Percentiles rank a stretch among this genome's conserved stretches.
These are phyloP conservation scores for Cybosia mesomella DNA, from an alignment of 2,888 invertebrate species.

Conservation along the genomic window DNA sequence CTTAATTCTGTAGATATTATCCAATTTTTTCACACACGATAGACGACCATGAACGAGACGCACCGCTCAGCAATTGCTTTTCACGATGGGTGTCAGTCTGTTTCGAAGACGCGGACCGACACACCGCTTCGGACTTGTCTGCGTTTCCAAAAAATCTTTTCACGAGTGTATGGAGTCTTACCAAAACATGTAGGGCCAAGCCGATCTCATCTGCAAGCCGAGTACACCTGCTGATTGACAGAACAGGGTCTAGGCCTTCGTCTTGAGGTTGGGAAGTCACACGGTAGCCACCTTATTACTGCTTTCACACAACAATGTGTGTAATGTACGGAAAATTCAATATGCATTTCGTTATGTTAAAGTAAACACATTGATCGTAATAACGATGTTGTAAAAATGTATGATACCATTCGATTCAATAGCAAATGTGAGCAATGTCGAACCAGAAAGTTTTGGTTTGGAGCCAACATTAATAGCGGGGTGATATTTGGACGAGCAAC, in stretches of 20 bases:
- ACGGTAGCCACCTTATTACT: too few relatives aligned
- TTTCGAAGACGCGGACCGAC: too few relatives aligned
- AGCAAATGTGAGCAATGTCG: constrained; percentile 57
- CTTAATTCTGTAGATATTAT: background rate
- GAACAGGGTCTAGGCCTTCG: too few relatives aligned
- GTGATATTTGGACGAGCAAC: constrained; percentile 62
- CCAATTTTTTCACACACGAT: background rate
- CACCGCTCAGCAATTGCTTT: too few relatives aligned
- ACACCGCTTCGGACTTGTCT: too few relatives aligned
- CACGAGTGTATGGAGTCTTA: too few relatives aligned
- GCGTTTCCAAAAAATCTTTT: too few relatives aligned
- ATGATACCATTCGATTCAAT: constrained; percentile 43
- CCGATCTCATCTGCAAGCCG: too few relatives aligned
- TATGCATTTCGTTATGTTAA: background rate
- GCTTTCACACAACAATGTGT: background rate
- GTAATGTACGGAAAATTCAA: background rate
- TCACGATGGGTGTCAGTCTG: too few relatives aligned
- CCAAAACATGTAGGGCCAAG: too few relatives aligned
- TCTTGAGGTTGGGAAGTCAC: too few relatives aligned
- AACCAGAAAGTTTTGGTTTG: constrained; percentile 66
- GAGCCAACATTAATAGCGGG: constrained; percentile 69
- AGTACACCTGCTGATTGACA: too few relatives aligned
- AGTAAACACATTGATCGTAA: constrained; percentile 12
- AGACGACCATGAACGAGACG: background rate
- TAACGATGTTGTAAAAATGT: constrained; percentile 34